Conservation (phyloP, 2,797 vertebrate species). For the Gastrophryne carolinensis region DNA sequence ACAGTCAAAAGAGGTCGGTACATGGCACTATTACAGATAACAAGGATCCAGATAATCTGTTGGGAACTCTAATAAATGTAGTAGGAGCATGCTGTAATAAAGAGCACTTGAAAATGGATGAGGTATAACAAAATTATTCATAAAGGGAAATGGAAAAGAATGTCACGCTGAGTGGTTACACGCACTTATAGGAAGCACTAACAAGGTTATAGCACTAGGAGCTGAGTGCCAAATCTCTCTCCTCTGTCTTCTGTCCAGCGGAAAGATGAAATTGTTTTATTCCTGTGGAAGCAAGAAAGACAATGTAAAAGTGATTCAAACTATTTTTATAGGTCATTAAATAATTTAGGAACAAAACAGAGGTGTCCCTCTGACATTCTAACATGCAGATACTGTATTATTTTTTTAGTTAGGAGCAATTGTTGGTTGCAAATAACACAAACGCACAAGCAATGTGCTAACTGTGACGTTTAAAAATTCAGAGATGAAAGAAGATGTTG, state of each 20-base stretch:
- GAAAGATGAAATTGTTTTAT: conserved; percentile 60
- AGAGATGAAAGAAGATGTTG: conserved; percentile 10
- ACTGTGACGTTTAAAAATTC: conserved; percentile 42
- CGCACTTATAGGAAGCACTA: conserved; percentile 69
- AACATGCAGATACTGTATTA: conserved; percentile 51
- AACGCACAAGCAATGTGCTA: conserved; percentile 55
- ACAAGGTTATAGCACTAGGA: conserved; percentile 69
- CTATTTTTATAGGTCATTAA: conserved; percentile 67
- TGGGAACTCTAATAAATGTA: conserved; percentile 71
- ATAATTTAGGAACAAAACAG: conserved; percentile 71
- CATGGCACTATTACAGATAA: conserved; percentile 67
- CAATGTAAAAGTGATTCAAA: conserved; percentile 65
- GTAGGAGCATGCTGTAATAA: conserved; percentile 67
- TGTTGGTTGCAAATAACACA: conserved; percentile 24
- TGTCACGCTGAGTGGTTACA: conserved; percentile 73
- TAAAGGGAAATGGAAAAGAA: conserved; percentile 72
- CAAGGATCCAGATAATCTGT: conserved; percentile 71
- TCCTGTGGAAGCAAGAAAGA: conserved; percentile 60
- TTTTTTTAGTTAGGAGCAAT: conserved; percentile 55
- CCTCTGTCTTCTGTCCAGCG: conserved; percentile 66
- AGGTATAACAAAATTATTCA: conserved; percentile 80
- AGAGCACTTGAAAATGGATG: conserved; percentile 74
- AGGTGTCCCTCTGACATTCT: conserved; percentile 61
- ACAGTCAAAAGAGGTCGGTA: conserved; percentile 62
- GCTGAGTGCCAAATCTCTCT: conserved; percentile 63